Percentiles rank a stretch among this genome's conserved stretches.
These are phyloP conservation scores for Sebastes fasciatus DNA, from an alignment of 2,113 vertebrate genomes.

Conservation along the genomic window DNA sequence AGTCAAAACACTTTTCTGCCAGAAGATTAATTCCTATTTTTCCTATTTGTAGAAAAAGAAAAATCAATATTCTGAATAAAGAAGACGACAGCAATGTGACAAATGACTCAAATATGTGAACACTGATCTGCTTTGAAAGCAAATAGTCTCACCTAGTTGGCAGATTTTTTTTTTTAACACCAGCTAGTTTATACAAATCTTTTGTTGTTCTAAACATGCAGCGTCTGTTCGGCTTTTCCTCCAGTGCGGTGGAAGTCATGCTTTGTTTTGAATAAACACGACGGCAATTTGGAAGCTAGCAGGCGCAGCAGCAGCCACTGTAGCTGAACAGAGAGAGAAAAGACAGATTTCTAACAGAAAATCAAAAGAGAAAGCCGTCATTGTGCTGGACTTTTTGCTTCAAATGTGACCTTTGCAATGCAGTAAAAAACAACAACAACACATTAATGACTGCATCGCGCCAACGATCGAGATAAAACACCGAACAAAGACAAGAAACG, in stretches of 20 bases:
- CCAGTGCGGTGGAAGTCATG: not conserved
- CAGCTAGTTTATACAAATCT: conserved; percentile 4
- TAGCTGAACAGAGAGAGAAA: not conserved
- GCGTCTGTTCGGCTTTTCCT: not conserved
- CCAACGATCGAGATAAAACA: conserved; percentile 5
- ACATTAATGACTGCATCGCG: not conserved
- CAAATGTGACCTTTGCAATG: conserved; percentile 18
- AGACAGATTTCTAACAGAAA: conserved; percentile 24
- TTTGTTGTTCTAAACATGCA: conserved; percentile 35
- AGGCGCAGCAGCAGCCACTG: not conserved
- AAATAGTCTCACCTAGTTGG: conserved; percentile 22
- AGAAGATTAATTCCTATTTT: conserved; percentile 26
- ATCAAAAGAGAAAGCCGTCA: conserved; percentile 23
- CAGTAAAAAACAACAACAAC: conserved; percentile 2
- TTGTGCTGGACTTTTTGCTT: conserved; percentile 13
- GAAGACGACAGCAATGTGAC: not conserved
- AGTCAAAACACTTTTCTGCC: conserved; percentile 6
- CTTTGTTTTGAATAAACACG: conserved; percentile 32
- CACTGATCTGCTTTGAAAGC: conserved; percentile 28
- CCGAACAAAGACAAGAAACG: conserved; percentile 1
- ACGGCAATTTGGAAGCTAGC: conserved; percentile 20
- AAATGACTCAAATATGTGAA: conserved; percentile 17
- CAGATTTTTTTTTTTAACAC: conserved; percentile 19
- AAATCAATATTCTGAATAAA: conserved; percentile 31
- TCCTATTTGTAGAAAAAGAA: conserved; percentile 14